phyloP scores from a whole-genome alignment of 2,888 invertebrate species.

The Schrankia costaestrigalis region DNA sequence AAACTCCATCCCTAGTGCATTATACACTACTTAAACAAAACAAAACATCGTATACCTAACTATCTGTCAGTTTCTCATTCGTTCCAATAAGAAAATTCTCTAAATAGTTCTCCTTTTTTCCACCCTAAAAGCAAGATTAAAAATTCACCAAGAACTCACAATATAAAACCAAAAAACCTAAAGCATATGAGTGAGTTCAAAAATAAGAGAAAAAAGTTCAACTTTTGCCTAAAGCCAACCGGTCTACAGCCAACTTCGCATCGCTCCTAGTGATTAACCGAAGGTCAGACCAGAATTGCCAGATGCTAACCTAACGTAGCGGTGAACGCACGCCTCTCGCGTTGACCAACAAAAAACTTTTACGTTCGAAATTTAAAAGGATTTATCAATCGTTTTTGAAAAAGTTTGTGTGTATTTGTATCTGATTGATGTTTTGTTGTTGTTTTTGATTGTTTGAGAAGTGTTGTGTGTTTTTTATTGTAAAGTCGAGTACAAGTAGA shows the following conservation, averaged over 20 bases:
- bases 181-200: constrained; percentile 41
- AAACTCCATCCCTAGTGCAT: too few species aligned
- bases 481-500: constrained; percentile 45
- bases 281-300: constrained; percentile 64
- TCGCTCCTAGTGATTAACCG: constrained; percentile 58
- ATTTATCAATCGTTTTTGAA: constrained; percentile 32
- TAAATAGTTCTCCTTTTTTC: too few species aligned
- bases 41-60: too few species aligned
- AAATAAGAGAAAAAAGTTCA: constrained; percentile 50
- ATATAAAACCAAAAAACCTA: constrained; percentile 26
- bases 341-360: constrained; percentile 42
- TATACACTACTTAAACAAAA: too few species aligned
- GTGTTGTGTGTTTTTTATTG: constrained; percentile 11
- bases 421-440: constrained; percentile 9
- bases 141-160: too few species aligned
- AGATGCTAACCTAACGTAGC: constrained; percentile 43
- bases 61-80: too few species aligned
- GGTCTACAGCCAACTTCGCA: constrained; percentile 67
- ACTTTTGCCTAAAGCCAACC: constrained; percentile 75
- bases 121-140: too few species aligned
- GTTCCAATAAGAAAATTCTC: too few species aligned
- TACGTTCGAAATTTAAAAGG: constrained; percentile 40
- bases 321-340: constrained; percentile 37
- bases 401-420: constrained; percentile 8
- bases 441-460: constrained; percentile 8